A percentile compares a stretch with the other conserved stretches of the same genome.
Conservation (phyloP, 2,888 invertebrate species). For the Pristionchus fissidentatus region DNA sequence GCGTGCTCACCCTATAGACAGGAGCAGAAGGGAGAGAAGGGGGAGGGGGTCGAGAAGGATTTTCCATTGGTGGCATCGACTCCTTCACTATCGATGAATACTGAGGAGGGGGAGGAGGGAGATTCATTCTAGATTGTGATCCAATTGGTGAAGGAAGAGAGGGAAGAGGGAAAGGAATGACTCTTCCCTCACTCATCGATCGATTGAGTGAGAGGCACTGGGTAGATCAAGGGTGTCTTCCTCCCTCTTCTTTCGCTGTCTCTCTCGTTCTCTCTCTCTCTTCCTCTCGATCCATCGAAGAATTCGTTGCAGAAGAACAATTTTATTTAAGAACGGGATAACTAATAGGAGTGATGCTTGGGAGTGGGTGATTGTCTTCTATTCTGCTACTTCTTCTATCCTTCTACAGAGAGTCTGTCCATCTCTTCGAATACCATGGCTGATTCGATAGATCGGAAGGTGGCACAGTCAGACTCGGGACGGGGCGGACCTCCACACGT, state of each 20-base stretch:
- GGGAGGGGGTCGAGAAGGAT: not conserved
- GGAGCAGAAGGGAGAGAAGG: not conserved
- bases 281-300: not conserved
- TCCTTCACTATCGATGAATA: not conserved
- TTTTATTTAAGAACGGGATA: slow-evolving; percentile 38
- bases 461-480: slow-evolving; percentile 37
- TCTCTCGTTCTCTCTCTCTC: not conserved
- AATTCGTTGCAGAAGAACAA: slow-evolving; percentile 14
- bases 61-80: not conserved
- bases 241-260: not conserved
- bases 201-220: not conserved
- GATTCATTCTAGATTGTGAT: not conserved
- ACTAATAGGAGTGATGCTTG: not conserved
- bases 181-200: not conserved
- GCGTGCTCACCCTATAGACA: too few relatives aligned
- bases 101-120: not conserved
- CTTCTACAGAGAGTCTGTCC: slow-evolving; percentile 40
- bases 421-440: slow-evolving; percentile 36
- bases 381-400: slow-evolving; percentile 6
- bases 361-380: slow-evolving; percentile 39
- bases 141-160: not conserved
- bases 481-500: slow-evolving; percentile 10
- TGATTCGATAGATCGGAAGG: slow-evolving; percentile 43
- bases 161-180: not conserved
- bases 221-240: slow-evolving; percentile 9